These are phyloP conservation scores for Lutjanus argentimaculatus DNA, from an alignment of 2,797 vertebrate species.

Conservation along the genomic window DNA sequence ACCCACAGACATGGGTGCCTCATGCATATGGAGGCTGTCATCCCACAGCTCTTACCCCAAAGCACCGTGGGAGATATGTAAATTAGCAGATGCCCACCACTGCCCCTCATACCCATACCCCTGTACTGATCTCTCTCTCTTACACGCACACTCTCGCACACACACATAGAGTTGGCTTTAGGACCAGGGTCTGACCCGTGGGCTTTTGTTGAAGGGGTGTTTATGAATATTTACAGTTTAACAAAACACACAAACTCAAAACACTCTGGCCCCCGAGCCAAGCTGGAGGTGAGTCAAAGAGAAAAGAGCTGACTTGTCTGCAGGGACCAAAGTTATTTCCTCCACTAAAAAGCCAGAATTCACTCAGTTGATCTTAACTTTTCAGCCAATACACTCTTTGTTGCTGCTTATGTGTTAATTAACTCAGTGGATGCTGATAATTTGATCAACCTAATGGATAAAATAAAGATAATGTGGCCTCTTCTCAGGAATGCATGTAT, in stretches of 20 bases:
- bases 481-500: neutral
- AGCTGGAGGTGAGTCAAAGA: constrained; percentile 65
- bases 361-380: constrained; percentile 31
- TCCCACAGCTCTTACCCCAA: constrained; percentile 74
- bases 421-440: neutral
- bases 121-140: constrained; percentile 37
- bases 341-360: constrained; percentile 22
- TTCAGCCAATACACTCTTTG: constrained; percentile 6
- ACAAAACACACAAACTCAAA: constrained; percentile 59
- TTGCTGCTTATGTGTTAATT: neutral
- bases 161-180: constrained; percentile 48
- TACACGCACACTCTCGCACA: constrained; percentile 25
- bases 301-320: constrained; percentile 65
- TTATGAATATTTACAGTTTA: constrained; percentile 85
- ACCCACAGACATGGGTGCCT: constrained; percentile 58
- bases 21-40: constrained; percentile 84
- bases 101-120: constrained; percentile 57
- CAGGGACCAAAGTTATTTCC: constrained; percentile 61
- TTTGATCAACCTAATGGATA: neutral
- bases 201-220: constrained; percentile 74
- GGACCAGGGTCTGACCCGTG: constrained; percentile 63
- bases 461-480: neutral
- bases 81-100: constrained; percentile 80
- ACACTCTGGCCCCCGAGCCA: constrained; percentile 55
- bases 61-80: constrained; percentile 83